Evolutionary conservation across 2,797 vertebrate genomes (phyloP), one percentile per base, ranked within the genome.

Genomic region (Fistularia tabacaria): DNA sequence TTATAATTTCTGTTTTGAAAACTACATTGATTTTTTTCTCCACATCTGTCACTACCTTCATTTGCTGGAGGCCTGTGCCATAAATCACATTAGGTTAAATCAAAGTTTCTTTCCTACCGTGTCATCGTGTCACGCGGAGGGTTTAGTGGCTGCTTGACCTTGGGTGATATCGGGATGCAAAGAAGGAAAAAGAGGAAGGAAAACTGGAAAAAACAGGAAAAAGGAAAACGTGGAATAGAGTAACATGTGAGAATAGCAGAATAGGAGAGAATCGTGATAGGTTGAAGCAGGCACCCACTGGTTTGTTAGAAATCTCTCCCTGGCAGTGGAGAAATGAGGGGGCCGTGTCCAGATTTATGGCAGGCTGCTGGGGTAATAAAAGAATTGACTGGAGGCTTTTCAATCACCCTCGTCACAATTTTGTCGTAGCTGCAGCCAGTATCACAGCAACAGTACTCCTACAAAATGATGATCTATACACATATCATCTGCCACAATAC

Each of bases 381-480:
- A 77, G 67, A 81, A 74, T 73, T 73, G 71, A 82, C 52, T 76
- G 59, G 66, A 74, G 47, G 56, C 59, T 59, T 59, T 69, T 66
- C 69, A 66, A 38, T 60, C 25, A 9, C 8, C 52, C 49, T 38
- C 51, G 10, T 60, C 63, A 54, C 43, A 38, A 55, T 7, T 6
- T 49, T 54, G 55, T 48, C 49, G 38, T 9, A 52, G 53, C 55
- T 49, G 38, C 51, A 69, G 57, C 64, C 46, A 59, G 46, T 40
- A 62, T 64, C 43, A 51, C 54, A 49, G 59, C 7, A 55, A n/a
- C n/a, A 48, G 50, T 38, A 3, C 46, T 41, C 53, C 66, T 56
- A 51, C 57, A 65, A 40, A 62, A 66, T 39, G 47, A 61, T 62
- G 51, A 63, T 73, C 13, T 52, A 61, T 52, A 57, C 14, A 9